These are phyloP conservation scores for Epinotia nisella DNA, from an alignment of 2,888 invertebrate genomes.

Conservation along the genomic window DNA sequence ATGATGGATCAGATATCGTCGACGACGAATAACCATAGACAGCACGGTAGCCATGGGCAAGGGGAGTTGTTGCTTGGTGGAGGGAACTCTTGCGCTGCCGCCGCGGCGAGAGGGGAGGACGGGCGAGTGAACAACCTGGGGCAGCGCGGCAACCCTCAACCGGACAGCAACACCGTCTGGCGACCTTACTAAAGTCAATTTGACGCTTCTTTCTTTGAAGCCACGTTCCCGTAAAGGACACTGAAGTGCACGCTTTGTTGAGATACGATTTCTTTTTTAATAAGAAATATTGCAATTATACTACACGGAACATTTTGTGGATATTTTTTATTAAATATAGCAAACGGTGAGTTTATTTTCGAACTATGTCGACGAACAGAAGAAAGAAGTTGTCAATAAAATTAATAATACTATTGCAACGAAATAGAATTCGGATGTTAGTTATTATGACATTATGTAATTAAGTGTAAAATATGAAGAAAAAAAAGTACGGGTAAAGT, in stretches of 20 bases:
- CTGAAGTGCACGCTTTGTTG: conserved; percentile 27
- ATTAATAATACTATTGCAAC: conserved; percentile 62
- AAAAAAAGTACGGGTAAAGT: conserved; percentile 52
- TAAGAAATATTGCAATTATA: conserved; percentile 26
- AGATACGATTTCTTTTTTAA: conserved; percentile 29
- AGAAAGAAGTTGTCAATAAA: conserved; percentile 56
- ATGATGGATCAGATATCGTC: conserved; percentile 91
- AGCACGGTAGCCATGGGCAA: conserved; percentile 76
- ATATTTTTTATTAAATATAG: conserved; percentile 34
- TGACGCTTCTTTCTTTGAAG: conserved; percentile 58
- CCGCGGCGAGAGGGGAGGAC: conserved; percentile 84
- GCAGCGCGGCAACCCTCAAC: conserved; percentile 86
- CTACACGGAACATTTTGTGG: neutral
- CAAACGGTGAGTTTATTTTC: conserved; percentile 21
- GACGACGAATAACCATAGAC: conserved; percentile 85
- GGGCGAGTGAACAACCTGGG: conserved; percentile 83
- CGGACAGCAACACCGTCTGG: conserved; percentile 89
- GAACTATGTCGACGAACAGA: conserved; percentile 15
- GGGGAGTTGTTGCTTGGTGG: conserved; percentile 82
- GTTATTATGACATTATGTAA: conserved; percentile 52
- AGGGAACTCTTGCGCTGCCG: conserved; percentile 84
- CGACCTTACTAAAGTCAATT: conserved; percentile 87
- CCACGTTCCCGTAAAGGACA: conserved; percentile 48
- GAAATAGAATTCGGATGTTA: conserved; percentile 62
- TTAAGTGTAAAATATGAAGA: conserved; percentile 60